Base-by-base conservation (phyloP, 2,888 invertebrate genomes). In the Lampropteryx suffumata region DNA sequence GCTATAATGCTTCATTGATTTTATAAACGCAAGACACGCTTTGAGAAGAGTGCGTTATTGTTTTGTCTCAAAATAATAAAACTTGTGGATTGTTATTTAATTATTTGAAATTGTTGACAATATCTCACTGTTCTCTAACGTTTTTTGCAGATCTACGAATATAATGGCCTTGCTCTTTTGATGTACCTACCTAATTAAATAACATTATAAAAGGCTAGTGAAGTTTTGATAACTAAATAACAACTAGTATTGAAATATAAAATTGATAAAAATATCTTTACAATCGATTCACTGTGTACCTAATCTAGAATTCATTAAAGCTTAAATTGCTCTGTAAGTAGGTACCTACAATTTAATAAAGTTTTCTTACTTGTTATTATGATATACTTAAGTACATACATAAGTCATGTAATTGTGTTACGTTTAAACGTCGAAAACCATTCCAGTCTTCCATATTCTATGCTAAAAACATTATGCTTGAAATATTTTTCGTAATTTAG, bases 201-300 rank as follows among this genome's bases (percentile, higher is more conserved):
- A 78, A 83, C 79, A 84, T 81, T 83, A 71, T 83, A 82, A 86
- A 90, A 90, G 90, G 90, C 90, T 90, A 90, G 90, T 90, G 90
- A 90, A 84, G 82, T 89, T 90, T 90, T 89, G 84, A 88, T 89
- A 89, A 82, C 77, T 81, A 77, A 82, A 82, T 79, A 83, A 82
- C 83, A 82, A 73, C 81, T 89, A 88, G 82, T 86, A 76, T 81
- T 82, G 84, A 81, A 82, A 79, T 77, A 79, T 74, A 79, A 81
- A 82, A 82, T 76, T 76, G 61, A 72, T 82, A 74, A 76, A 75
- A 73, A 75, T 74, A 74, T 45, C 50, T 44, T 74, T 64, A 73
- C 62, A 69, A 63, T 67, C 65, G 62, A 71, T 69, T 73, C 52
- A 57, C 51, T 32, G 43, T 51, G 50, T 56, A 50, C 55, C 5